A percentile compares a stretch with the other conserved stretches of the same genome.
These are phyloP conservation scores for Protobothrops flavoviridis DNA, from an alignment of 2,113 vertebrate species.

Conservation along the genomic window DNA sequence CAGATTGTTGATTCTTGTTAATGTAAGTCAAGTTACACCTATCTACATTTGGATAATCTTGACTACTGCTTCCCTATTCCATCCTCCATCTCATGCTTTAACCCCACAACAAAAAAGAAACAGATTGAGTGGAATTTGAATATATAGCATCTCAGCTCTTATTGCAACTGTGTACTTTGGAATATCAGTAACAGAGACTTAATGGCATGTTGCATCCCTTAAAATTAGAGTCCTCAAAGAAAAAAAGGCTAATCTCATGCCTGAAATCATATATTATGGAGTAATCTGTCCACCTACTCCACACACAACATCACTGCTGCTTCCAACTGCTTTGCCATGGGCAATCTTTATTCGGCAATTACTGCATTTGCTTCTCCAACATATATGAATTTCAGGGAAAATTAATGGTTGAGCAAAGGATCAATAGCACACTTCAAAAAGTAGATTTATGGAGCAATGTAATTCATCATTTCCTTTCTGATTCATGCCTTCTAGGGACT, in stretches of 20 bases:
- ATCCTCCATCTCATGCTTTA: no score
- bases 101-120: neutral
- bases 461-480: neutral
- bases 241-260: neutral
- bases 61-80: neutral
- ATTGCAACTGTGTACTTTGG: neutral
- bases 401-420: neutral
- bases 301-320: neutral
- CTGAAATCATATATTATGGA: neutral
- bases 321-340: neutral
- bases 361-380: neutral
- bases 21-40: neutral
- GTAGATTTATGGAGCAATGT: conserved; percentile 30
- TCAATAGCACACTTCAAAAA: conserved; percentile 27
- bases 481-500: neutral
- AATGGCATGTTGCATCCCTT: neutral
- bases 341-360: neutral
- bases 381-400: neutral
- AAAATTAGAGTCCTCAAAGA: neutral
- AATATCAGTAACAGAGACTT: neutral
- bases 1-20: neutral
- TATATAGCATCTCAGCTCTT: neutral
- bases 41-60: neutral
- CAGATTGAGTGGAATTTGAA: neutral
- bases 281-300: neutral